phyloP scores from a whole-genome alignment of 2,113 vertebrate species.

The Pygoscelis adeliae region DNA sequence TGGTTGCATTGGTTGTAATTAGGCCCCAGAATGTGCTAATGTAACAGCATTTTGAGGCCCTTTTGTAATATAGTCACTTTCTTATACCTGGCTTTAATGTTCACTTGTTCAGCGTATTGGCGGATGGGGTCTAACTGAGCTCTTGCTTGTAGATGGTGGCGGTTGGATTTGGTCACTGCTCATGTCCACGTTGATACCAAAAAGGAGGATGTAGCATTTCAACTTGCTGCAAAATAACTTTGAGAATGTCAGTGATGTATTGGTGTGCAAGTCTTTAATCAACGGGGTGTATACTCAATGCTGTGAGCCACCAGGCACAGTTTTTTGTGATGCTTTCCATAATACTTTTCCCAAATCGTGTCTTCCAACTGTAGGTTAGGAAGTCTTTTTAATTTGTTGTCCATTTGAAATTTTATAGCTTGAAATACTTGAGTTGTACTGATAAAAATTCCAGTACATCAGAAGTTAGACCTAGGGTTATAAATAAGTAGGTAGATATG shows the following conservation, averaged over 20 bases:
- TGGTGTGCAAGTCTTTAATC: not conserved
- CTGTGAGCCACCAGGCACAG: not conserved
- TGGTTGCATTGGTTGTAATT: not conserved
- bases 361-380: constrained; percentile 21
- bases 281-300: not conserved
- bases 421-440: constrained; percentile 7
- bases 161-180: not conserved
- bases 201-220: not conserved
- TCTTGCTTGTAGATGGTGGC: not conserved
- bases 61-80: not conserved
- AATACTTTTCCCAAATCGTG: not conserved
- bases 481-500: constrained; percentile 1
- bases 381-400: not conserved
- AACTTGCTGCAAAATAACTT: not conserved
- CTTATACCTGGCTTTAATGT: not conserved
- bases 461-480: not conserved
- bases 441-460: not conserved
- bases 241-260: not conserved
- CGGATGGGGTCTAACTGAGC: not conserved
- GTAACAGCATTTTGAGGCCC: not conserved
- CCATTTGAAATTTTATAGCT: constrained; percentile 24
- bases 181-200: not conserved
- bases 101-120: not conserved
- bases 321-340: not conserved
- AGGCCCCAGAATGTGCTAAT: not conserved